Conservation (phyloP, 2,888 invertebrate species). For the Ceraclea dissimilis region DNA sequence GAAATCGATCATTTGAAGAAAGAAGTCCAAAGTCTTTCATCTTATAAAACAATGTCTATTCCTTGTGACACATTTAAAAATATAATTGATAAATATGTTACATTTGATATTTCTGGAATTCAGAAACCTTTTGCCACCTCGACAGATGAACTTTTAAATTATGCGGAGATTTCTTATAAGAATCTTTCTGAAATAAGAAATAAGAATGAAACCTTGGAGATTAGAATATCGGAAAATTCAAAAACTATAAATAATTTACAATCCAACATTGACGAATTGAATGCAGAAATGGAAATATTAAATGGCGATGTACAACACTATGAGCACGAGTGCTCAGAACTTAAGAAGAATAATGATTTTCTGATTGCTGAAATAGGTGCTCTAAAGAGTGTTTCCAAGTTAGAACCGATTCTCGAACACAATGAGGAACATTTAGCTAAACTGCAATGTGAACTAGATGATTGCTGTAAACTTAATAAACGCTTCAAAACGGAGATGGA, state of each 20-base stretch:
- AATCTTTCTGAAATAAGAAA: conserved; percentile 50
- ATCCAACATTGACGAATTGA: conserved; percentile 50
- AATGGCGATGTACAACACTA: conserved; percentile 43
- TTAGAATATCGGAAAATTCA: conserved; percentile 51
- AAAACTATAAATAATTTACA: conserved; percentile 46
- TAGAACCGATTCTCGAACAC: conserved; percentile 64
- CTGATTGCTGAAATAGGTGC: conserved; percentile 59
- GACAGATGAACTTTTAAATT: conserved; percentile 16
- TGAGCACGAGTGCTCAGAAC: conserved; percentile 56
- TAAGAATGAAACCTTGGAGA: conserved; percentile 50
- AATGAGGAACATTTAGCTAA: conserved; percentile 61
- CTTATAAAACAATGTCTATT: neutral
- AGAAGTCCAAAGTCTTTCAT: conserved; percentile 17
- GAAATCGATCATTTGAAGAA: conserved; percentile 24
- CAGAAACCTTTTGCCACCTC: conserved; percentile 23
- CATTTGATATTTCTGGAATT: conserved; percentile 42
- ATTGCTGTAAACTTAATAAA: conserved; percentile 50
- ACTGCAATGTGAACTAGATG: conserved; percentile 59
- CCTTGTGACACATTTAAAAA: conserved; percentile 8
- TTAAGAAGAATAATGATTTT: conserved; percentile 64
- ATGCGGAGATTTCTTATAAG: conserved; percentile 37
- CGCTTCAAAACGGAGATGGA: conserved; percentile 53
- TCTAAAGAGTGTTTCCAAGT: conserved; percentile 54
- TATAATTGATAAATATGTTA: conserved; percentile 36
- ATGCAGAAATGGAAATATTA: conserved; percentile 44